phyloP scores from a whole-genome alignment of 1,140 invertebrate genomes.

The Arion vulgaris region DNA sequence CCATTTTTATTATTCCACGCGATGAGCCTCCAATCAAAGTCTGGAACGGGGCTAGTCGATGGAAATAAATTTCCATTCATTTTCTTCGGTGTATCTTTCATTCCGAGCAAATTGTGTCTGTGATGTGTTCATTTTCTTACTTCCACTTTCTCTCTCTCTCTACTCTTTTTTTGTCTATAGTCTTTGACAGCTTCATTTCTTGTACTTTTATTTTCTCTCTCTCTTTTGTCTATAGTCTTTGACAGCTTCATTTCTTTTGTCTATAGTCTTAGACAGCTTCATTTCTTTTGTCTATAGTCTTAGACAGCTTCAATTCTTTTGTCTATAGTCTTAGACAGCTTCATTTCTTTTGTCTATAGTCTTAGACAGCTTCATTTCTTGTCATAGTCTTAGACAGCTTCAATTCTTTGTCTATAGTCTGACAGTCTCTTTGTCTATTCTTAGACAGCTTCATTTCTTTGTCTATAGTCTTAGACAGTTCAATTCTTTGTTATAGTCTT shows the following conservation, averaged over 20 bases:
- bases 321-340: no score
- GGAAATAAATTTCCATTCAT: slow-evolving; percentile 35
- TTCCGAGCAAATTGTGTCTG: slow-evolving; percentile 24
- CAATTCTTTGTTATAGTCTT: no score
- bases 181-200: not conserved
- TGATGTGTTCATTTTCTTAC: not conserved
- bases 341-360: no score
- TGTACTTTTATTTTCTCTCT: not conserved
- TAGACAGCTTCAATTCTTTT: no score
- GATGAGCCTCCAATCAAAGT: slow-evolving; percentile 7
- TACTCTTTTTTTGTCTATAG: not conserved
- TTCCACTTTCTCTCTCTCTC: not conserved
- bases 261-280: not conserved
- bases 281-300: no score
- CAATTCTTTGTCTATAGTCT: no score
- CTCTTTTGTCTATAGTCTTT: not conserved
- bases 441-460: no score
- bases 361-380: no score
- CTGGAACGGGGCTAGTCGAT: slow-evolving; percentile 9
- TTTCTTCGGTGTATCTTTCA: not conserved
- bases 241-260: not conserved
- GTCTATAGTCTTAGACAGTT: no score
- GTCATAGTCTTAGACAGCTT: no score
- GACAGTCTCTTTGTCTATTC: no score
- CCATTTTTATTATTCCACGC: slow-evolving; percentile 17